Conservation (phyloP, 2,113 vertebrate species). For the Strix uralensis region DNA sequence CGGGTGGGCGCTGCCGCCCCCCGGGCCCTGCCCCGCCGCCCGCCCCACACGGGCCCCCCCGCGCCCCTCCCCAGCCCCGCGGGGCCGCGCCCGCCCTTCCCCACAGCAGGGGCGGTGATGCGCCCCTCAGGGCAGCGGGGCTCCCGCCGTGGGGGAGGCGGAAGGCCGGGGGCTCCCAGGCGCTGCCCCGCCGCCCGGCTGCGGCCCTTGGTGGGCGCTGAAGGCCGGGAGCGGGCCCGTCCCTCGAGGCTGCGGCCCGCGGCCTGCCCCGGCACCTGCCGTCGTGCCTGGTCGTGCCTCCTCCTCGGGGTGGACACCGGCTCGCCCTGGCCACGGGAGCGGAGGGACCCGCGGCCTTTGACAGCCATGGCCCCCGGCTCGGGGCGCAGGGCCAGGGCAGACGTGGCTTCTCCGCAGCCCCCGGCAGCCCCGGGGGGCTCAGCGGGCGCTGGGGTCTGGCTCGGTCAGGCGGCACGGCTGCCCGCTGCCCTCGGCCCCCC, state of each 20-base stretch:
- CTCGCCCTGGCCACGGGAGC: too few species aligned
- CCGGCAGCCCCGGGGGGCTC: not conserved
- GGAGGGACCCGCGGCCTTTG: not conserved
- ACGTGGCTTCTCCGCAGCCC: not conserved
- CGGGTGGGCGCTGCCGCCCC: rapidly evolving
- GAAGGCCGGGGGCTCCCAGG: not conserved
- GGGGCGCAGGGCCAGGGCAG: too few species aligned
- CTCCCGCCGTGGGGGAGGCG: not conserved
- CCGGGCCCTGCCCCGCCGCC: rapidly evolving
- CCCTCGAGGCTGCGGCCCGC: not conserved
- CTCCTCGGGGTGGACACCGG: not conserved
- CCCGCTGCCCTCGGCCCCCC: rapidly evolving
- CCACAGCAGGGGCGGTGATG: not conserved
- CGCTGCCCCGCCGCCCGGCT: not conserved
- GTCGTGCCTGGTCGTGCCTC: not conserved
- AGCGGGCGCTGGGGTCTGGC: not conserved
- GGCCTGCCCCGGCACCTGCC: not conserved
- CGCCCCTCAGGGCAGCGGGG: too few species aligned
- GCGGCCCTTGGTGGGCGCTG: not conserved
- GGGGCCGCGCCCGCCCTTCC: not conserved
- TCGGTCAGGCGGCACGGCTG: rapidly evolving
- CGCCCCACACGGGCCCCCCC: not conserved
- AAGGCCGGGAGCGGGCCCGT: not conserved
- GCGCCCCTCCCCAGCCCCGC: rapidly evolving
- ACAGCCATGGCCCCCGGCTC: rapidly evolving